A percentile compares a stretch with the other conserved stretches of the same genome.
These are phyloP conservation scores for Eospalax fontanierii DNA, from an alignment of 2,797 vertebrate genomes.

Conservation along the genomic window DNA sequence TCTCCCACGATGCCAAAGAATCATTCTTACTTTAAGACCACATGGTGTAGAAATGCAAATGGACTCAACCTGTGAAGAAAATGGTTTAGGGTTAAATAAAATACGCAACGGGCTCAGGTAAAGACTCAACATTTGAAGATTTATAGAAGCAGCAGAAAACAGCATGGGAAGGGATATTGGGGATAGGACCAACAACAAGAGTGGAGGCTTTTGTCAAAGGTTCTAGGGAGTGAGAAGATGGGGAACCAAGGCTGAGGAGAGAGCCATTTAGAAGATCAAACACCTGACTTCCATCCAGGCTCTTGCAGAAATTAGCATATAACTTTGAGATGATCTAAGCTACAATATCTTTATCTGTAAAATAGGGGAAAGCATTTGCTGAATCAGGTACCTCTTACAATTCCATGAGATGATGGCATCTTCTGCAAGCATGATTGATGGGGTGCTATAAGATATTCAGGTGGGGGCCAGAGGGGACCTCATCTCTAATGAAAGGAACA, in stretches of 20 bases:
- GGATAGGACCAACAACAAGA: not conserved
- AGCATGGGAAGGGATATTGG: not conserved
- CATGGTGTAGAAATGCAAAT: not conserved
- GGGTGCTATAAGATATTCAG: constrained; percentile 51
- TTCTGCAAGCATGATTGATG: constrained; percentile 31
- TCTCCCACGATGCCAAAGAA: constrained; percentile 47
- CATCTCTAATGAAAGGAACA: constrained; percentile 41
- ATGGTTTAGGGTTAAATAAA: constrained; percentile 62
- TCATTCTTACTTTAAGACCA: constrained; percentile 40
- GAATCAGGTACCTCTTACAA: constrained; percentile 43
- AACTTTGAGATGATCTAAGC: constrained; percentile 66
- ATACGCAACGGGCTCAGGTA: constrained; percentile 27
- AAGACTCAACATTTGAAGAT: constrained; percentile 21
- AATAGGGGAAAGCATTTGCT: constrained; percentile 33
- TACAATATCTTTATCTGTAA: constrained; percentile 66
- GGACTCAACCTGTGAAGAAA: constrained; percentile 59
- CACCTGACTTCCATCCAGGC: constrained; percentile 63
- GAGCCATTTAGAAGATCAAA: constrained; percentile 55
- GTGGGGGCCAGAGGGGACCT: not conserved
- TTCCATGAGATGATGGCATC: constrained; percentile 56
- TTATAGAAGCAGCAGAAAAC: constrained; percentile 19
- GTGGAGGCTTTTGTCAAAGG: constrained; percentile 2
- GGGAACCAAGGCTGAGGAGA: not conserved
- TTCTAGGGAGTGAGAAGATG: not conserved
- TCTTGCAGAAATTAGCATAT: constrained; percentile 64